Conservation (phyloP, 2,888 invertebrate genomes). For the Herminia tarsipennalis region DNA sequence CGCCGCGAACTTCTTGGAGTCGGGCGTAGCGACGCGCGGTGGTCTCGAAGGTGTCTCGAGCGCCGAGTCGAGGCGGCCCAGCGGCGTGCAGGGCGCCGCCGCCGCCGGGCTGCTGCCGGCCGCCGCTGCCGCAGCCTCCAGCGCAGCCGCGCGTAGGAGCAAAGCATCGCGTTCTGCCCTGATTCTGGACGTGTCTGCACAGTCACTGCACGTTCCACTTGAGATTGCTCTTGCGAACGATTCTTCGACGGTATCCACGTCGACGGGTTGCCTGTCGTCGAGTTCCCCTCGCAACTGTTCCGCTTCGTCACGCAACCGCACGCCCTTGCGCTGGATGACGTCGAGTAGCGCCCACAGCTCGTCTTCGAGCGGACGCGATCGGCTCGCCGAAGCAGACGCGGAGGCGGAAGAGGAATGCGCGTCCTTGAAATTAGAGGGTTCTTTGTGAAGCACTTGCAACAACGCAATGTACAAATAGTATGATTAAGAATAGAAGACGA, state of each 20-base stretch:
- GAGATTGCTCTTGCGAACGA: conserved; percentile 83
- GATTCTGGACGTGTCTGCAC: conserved; percentile 79
- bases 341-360: conserved; percentile 95
- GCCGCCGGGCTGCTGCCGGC: conserved; percentile 46
- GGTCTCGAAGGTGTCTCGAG: conserved; percentile 88
- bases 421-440: conserved; percentile 64
- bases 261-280: conserved; percentile 54
- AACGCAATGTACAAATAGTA: too few species aligned
- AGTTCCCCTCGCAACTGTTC: conserved; percentile 87
- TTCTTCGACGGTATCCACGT: conserved; percentile 87
- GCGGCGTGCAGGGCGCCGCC: conserved; percentile 72
- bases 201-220: conserved; percentile 54
- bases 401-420: conserved; percentile 88
- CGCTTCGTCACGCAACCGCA: conserved; percentile 88
- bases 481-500: too few species aligned
- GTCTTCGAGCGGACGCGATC: conserved; percentile 88
- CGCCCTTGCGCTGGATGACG: conserved; percentile 93
- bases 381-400: conserved; percentile 83
- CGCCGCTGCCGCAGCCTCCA: conserved; percentile 79
- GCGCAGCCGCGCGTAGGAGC: conserved; percentile 89
- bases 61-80: conserved; percentile 89
- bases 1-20: conserved; percentile 92
- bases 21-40: conserved; percentile 88
- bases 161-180: conserved; percentile 91
- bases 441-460: too few species aligned